Conservation (phyloP, 1,140 invertebrate species). For the Elymnias hypermnestra region DNA sequence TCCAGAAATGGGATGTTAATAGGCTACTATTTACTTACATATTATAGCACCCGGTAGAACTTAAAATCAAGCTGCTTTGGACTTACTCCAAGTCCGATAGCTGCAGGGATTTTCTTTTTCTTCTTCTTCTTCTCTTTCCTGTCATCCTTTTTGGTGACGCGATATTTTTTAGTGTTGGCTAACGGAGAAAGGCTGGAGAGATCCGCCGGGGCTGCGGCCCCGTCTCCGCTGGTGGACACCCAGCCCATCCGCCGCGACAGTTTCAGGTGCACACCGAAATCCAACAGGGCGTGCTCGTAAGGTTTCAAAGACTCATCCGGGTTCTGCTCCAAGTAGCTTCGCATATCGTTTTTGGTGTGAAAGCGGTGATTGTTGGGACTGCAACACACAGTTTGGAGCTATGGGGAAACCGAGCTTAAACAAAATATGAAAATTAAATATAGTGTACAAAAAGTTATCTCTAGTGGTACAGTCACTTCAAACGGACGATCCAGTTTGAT, state of each 20-base stretch:
- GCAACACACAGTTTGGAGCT: conserved; percentile 18
- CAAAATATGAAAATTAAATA: too few relatives aligned
- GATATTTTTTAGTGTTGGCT: conserved; percentile 36
- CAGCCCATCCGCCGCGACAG: conserved; percentile 76
- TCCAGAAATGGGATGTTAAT: too few relatives aligned
- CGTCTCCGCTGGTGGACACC: conserved; percentile 32
- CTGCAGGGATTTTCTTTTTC: conserved; percentile 10
- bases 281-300: conserved; percentile 76
- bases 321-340: conserved; percentile 74
- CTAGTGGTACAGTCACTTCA: too few relatives aligned
- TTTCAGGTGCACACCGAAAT: conserved; percentile 79
- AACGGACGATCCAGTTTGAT: too few relatives aligned
- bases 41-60: too few relatives aligned
- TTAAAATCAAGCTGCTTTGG: too few relatives aligned
- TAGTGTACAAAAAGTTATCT: too few relatives aligned
- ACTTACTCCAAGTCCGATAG: not conserved
- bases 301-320: conserved; percentile 24
- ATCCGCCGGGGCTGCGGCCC: conserved; percentile 12
- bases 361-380: conserved; percentile 80
- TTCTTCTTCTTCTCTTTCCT: conserved; percentile 27
- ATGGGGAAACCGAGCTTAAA: too few relatives aligned
- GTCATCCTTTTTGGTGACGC: conserved; percentile 28
- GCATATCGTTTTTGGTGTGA: conserved; percentile 78
- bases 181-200: conserved; percentile 27
- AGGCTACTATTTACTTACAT: too few relatives aligned